These are phyloP conservation scores for Rhingia campestris DNA, from an alignment of 2,888 invertebrate species.

Conservation along the genomic window DNA sequence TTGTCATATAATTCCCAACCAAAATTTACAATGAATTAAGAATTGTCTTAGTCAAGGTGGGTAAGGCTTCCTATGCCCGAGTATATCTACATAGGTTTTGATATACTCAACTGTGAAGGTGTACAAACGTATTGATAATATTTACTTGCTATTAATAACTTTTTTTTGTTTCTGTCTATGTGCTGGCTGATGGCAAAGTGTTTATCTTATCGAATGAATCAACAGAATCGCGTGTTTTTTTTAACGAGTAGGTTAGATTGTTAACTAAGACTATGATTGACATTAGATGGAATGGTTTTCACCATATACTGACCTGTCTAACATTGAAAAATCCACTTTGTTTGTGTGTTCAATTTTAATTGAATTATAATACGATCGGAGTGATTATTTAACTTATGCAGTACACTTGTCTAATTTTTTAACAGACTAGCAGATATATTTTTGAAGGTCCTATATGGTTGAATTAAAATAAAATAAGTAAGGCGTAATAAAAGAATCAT, in stretches of 20 bases:
- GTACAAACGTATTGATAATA: slow-evolving; percentile 41
- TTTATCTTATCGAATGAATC: slow-evolving; percentile 54
- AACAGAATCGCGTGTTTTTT: slow-evolving; percentile 47
- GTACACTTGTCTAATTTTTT: no score
- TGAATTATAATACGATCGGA: no score
- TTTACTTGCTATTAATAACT: slow-evolving; percentile 47
- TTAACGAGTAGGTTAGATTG: neutral
- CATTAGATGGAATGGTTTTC: neutral
- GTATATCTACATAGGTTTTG: slow-evolving; percentile 3
- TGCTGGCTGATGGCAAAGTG: slow-evolving; percentile 23
- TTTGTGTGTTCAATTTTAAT: no score
- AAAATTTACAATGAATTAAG: slow-evolving; percentile 21
- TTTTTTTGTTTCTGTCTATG: slow-evolving; percentile 13
- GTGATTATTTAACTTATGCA: no score
- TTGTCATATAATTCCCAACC: slow-evolving; percentile 43
- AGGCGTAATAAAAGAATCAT: no score
- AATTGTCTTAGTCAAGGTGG: slow-evolving; percentile 50
- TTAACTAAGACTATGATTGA: neutral
- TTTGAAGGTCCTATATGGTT: no score
- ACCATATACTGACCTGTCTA: neutral
- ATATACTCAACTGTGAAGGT: slow-evolving; percentile 21
- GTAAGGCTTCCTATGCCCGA: neutral
- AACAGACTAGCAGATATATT: no score
- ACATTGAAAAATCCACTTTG: neutral
- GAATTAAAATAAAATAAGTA: no score